These are phyloP conservation scores for Cynopterus sphinx DNA, from an alignment of 2,797 vertebrate genomes.

Conservation along the genomic window DNA sequence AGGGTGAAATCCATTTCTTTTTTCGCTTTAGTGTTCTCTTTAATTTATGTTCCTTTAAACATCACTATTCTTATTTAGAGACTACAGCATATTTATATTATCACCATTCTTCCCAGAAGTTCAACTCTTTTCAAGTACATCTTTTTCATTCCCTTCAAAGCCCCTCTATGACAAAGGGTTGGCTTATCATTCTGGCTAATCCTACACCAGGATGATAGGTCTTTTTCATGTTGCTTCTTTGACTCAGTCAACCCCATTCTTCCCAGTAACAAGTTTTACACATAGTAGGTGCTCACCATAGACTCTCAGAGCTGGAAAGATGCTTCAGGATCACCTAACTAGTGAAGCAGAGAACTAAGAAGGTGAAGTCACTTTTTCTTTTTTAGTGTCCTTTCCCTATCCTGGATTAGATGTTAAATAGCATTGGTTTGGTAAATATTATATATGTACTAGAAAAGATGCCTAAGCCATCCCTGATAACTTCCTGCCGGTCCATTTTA, in stretches of 20 bases:
- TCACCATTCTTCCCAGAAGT: constrained; percentile 22
- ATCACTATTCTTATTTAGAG: constrained; percentile 56
- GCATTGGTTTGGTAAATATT: neutral
- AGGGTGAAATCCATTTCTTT: constrained; percentile 49
- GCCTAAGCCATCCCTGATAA: neutral
- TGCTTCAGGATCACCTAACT: neutral
- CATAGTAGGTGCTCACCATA: neutral
- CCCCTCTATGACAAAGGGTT: neutral
- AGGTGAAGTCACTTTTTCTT: neutral
- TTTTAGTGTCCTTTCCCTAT: neutral
- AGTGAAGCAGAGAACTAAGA: neutral
- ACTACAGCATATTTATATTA: constrained; percentile 31
- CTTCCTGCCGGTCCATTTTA: neutral
- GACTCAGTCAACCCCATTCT: neutral
- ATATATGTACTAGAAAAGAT: neutral
- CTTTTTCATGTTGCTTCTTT: neutral
- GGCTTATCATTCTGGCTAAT: neutral
- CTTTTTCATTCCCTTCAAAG: neutral
- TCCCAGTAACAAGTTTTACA: neutral
- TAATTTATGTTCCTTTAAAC: constrained; percentile 48
- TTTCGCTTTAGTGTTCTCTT: constrained; percentile 47
- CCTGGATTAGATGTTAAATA: neutral
- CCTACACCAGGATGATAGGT: neutral
- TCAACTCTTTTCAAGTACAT: neutral
- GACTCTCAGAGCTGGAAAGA: neutral